Conservation (phyloP, 1,140 invertebrate genomes). For the Aleiodes sp. region DNA sequence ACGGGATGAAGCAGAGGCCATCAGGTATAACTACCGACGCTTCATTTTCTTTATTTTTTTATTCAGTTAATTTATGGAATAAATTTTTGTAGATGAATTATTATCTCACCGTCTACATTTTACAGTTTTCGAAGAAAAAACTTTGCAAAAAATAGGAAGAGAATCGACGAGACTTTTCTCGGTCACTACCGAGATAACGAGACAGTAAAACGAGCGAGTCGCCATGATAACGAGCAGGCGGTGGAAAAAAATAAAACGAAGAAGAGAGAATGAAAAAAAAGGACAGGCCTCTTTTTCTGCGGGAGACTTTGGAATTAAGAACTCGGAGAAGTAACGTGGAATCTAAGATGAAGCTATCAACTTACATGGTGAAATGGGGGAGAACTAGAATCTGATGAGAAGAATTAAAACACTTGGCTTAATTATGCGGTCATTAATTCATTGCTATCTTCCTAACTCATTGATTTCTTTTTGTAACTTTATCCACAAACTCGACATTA, state of each 20-base stretch:
- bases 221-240: slow-evolving; percentile 27
- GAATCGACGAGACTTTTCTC: slow-evolving; percentile 7
- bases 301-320: neutral
- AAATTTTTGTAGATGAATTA: no score
- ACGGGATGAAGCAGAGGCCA: no score
- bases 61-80: no score
- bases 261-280: slow-evolving; percentile 5
- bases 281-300: neutral
- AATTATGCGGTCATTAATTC: no score
- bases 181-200: slow-evolving; percentile 20
- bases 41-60: no score
- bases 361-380: neutral
- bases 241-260: neutral
- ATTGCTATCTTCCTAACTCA: no score
- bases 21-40: no score
- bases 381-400: neutral
- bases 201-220: slow-evolving; percentile 26
- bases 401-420: neutral
- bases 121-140: no score
- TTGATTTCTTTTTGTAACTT: no score
- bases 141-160: neutral
- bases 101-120: no score
- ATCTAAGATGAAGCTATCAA: neutral
- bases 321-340: neutral
- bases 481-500: no score